Evolutionary conservation across 2,113 vertebrate species (phyloP).

Genomic region (Melospiza melodia): DNA sequence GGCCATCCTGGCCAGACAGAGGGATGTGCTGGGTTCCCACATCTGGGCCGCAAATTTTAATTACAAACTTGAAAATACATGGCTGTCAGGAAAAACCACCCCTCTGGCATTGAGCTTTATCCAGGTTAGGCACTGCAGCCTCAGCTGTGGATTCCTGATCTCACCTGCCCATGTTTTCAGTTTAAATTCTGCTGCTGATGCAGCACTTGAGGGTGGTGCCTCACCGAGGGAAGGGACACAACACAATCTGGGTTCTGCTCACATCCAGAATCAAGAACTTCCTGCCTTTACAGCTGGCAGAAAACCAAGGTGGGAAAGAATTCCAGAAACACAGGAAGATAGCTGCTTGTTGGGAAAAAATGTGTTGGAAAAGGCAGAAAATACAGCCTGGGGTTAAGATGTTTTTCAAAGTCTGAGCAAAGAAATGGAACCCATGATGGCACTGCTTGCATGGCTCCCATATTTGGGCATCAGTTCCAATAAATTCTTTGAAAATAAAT

Average conservation of each 20-base stretch:
- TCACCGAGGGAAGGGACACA: background rate
- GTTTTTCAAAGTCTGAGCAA: background rate
- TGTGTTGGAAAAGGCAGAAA: background rate
- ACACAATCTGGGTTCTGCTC: background rate
- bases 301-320: background rate
- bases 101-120: background rate
- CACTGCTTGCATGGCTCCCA: background rate
- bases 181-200: background rate
- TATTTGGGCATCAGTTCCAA: background rate
- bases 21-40: too few species aligned
- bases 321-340: background rate
- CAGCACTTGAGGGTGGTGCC: background rate
- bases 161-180: background rate
- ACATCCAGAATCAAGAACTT: background rate
- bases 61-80: background rate
- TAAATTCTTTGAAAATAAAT: background rate
- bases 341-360: background rate
- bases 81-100: background rate
- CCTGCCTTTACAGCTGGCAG: background rate
- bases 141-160: background rate
- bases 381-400: background rate
- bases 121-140: background rate
- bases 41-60: background rate
- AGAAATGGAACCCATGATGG: background rate
- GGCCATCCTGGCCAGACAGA: too few species aligned